Evolutionary conservation across 2,888 invertebrate species (phyloP), one percentile per base, ranked within the genome.

Genomic region (Octonoba sinensis): DNA sequence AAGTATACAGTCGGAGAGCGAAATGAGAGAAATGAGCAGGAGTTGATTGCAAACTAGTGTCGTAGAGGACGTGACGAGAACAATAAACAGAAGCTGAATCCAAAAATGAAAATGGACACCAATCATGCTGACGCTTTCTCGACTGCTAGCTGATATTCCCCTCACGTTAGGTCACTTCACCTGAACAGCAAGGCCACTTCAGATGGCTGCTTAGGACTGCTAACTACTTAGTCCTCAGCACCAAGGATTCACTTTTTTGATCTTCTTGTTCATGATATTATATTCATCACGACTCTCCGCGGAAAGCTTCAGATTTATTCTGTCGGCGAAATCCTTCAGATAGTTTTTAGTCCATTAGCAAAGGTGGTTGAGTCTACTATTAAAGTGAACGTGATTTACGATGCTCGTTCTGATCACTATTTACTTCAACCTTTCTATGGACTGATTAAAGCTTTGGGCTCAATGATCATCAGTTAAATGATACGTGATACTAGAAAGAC

Each of bases 161-260:
- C 47, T 71, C 78, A 78, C 78, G 78, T 78, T 71, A 71, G 70
- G 64, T 77, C 77, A 70, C 54, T 64, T 69, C 76, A 69, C 69
- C 57, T 22, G 22, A 51, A 62, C 22, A 54, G 56, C 69, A 76
- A 77, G 77, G 77, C 77, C 70, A 77, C 64, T 64, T 51, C 12
- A 20, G 44, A 74, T 73, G 54, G 64, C 64, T 64, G 46, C 64
- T 73, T 64, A 72, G 49, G 56, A 44, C 73, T 27, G 36, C 36
- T 36, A 73, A 49, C 65, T 66, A 44, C 65, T 47, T 64, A 59
- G 54, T 15, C 64, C 54, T 77, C 69, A 69, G 69, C 64, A 70
- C 56, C 57, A 65, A 77, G 56, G 64, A 65, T 65, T 70, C 60
- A 24, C 47, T 64, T 57, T 46, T 64, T 69, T 74, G 18, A 24